Evolutionary conservation across 2,888 invertebrate genomes (phyloP).

Genomic region (Celastrina argiolus): DNA sequence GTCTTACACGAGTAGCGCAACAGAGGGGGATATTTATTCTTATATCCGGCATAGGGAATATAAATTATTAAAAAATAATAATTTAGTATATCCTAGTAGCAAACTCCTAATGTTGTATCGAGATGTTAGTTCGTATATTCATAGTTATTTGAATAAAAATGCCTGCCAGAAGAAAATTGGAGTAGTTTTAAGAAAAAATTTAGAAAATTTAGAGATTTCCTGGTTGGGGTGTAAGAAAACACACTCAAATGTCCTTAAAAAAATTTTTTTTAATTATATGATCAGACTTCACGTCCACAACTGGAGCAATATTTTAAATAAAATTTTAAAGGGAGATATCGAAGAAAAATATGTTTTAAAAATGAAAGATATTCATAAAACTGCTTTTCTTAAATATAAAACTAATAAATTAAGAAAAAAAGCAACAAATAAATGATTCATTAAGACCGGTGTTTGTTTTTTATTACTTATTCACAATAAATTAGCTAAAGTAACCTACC

Average conservation of each 20-base stretch:
- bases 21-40: constrained; percentile 19
- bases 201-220: background rate
- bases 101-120: constrained; percentile 9
- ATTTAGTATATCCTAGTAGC: constrained; percentile 23
- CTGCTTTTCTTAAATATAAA: constrained; percentile 8
- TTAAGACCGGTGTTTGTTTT: constrained; percentile 9
- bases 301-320: background rate
- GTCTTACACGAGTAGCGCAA: constrained; percentile 9
- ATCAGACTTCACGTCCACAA: background rate
- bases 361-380: background rate
- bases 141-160: constrained; percentile 10
- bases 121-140: background rate
- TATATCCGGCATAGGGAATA: constrained; percentile 26
- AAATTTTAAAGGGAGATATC: constrained; percentile 26
- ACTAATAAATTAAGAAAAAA: constrained; percentile 13
- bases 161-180: background rate
- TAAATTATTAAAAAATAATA: constrained; percentile 26
- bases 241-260: background rate
- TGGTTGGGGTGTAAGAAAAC: background rate
- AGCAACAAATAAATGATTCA: constrained; percentile 18
- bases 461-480: background rate
- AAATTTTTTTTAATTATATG: background rate
- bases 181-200: background rate
- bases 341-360: constrained; percentile 22
- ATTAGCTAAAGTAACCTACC: background rate